Conservation (phyloP, 2,113 vertebrate species). For the Clupea harengus region DNA sequence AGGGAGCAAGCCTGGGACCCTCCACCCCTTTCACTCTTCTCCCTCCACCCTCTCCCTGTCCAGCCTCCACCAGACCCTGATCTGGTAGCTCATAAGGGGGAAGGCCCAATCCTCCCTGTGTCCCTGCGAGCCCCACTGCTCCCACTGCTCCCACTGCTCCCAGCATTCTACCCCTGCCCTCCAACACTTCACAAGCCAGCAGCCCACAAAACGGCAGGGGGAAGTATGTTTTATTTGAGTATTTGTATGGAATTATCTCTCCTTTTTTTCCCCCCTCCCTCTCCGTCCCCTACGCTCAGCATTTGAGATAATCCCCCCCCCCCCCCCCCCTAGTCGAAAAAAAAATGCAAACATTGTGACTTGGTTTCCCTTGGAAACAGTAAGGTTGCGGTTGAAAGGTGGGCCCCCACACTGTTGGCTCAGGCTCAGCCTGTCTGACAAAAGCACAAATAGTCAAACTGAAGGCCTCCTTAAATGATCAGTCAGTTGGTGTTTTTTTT, state of each 20-base stretch:
- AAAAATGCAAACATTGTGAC: conserved; percentile 41
- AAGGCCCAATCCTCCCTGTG: not conserved
- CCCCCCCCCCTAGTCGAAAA: not conserved
- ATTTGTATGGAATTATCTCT: conserved; percentile 35
- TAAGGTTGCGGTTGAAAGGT: conserved; percentile 11
- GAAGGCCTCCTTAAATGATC: conserved; percentile 5
- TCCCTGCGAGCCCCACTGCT: conserved; percentile 29
- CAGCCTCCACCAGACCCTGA: not conserved
- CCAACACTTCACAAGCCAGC: conserved; percentile 39
- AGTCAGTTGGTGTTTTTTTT: not conserved
- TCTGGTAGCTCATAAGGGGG: not conserved
- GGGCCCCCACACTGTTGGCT: not conserved
- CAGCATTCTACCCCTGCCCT: conserved; percentile 36
- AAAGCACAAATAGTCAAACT: conserved; percentile 1
- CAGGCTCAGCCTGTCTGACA: not conserved
- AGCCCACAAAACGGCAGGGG: conserved; percentile 28
- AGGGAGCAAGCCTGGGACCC: conserved; percentile 6
- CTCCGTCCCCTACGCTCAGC: not conserved
- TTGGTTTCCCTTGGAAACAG: conserved; percentile 46
- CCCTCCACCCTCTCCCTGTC: not conserved
- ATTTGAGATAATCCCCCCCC: not conserved
- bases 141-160: conserved; percentile 35
- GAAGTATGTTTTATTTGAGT: conserved; percentile 45
- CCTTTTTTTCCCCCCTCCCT: conserved; percentile 18
- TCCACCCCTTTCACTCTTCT: not conserved